phyloP scores from a whole-genome alignment of 2,797 vertebrate species.

The Peromyscus eremicus region DNA sequence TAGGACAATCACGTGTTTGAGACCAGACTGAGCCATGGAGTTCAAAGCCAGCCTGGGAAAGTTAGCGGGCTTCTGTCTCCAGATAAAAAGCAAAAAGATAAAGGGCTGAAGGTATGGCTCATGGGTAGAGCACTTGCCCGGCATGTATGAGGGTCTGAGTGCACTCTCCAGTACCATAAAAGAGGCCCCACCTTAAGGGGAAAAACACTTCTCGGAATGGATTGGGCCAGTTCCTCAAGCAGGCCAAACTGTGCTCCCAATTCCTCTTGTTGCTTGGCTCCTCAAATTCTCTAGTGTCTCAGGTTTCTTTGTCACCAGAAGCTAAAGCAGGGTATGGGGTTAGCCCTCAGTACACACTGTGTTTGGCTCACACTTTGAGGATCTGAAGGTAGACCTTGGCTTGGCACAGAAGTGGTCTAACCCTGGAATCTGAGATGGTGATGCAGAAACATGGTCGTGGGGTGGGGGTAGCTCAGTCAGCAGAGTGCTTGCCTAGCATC shows the following conservation, averaged over 20 bases:
- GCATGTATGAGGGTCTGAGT: neutral
- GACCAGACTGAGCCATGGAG: neutral
- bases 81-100: neutral
- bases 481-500: neutral
- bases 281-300: neutral
- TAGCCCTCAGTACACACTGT: rapidly evolving
- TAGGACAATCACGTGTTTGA: neutral
- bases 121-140: neutral
- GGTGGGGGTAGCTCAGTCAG: neutral
- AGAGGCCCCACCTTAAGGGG: neutral
- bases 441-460: neutral
- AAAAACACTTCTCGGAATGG: neutral
- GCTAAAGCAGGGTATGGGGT: neutral
- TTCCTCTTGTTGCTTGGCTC: neutral
- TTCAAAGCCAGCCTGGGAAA: neutral
- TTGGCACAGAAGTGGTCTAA: neutral
- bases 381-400: neutral
- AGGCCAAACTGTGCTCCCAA: neutral
- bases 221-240: rapidly evolving
- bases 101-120: neutral
- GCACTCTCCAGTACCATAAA: neutral
- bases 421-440: neutral
- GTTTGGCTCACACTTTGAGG: neutral
- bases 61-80: neutral
- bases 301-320: neutral